phyloP scores from a whole-genome alignment of 1,140 invertebrate genomes.

The Pseudomyrmex cubaensis region DNA sequence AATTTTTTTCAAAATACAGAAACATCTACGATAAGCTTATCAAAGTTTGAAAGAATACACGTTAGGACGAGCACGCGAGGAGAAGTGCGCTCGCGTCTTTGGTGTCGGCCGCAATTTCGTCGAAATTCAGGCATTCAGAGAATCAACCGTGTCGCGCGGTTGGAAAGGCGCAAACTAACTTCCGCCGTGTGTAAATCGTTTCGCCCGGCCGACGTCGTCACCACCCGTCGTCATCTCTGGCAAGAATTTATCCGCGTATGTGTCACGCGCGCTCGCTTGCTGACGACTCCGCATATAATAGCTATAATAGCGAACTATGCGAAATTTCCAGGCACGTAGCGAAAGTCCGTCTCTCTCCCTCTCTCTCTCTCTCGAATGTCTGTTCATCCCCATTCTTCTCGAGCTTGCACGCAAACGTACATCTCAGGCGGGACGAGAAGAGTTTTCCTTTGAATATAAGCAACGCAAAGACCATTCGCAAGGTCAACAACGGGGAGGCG shows the following conservation, averaged over 20 bases:
- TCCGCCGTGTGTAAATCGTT: conserved; percentile 66
- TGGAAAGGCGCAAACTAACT: conserved; percentile 61
- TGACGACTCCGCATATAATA: conserved; percentile 71
- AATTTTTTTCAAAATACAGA: no score
- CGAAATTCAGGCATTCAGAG: conserved; percentile 66
- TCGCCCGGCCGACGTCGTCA: not conserved
- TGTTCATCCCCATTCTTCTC: no score
- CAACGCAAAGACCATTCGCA: no score
- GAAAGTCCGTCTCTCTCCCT: conserved; percentile 46
- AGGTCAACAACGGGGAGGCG: no score
- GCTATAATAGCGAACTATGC: conserved; percentile 76
- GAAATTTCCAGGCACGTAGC: conserved; percentile 79
- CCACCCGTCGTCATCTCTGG: conserved; percentile 34
- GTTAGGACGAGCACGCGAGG: not conserved
- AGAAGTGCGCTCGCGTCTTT: conserved; percentile 66
- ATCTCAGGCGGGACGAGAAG: no score
- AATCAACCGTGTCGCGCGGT: conserved; percentile 36
- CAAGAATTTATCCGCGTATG: conserved; percentile 56
- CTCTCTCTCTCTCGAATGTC: no score
- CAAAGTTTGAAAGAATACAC: no score
- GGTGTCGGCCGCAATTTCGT: conserved; percentile 61
- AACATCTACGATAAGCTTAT: no score
- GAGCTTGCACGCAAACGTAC: no score
- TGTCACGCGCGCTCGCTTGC: conserved; percentile 41
- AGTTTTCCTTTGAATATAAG: no score